phyloP scores from a whole-genome alignment of 1,140 invertebrate genomes.

The Drosophila quadrilineata region DNA sequence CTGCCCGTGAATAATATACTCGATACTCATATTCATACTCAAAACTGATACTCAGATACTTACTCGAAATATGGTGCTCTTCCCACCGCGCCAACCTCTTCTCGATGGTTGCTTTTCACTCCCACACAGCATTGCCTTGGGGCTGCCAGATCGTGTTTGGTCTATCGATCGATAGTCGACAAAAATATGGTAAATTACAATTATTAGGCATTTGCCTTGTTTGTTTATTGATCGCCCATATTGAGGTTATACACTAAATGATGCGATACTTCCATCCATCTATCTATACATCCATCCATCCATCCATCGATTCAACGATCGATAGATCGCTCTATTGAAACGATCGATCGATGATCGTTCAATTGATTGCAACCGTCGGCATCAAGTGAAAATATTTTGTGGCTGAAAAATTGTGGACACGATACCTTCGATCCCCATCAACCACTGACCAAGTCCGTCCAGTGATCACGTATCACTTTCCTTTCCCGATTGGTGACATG shows the following conservation, averaged over 20 bases:
- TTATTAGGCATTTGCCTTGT: slow-evolving; percentile 79
- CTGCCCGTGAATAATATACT: too few species aligned
- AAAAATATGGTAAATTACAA: slow-evolving; percentile 79
- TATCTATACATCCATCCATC: slow-evolving; percentile 7
- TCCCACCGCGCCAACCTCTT: not conserved
- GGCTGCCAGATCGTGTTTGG: slow-evolving; percentile 29
- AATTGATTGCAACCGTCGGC: slow-evolving; percentile 58
- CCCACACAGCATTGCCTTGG: slow-evolving; percentile 22
- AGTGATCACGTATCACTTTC: slow-evolving; percentile 56
- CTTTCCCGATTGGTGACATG: slow-evolving; percentile 64
- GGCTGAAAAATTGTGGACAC: slow-evolving; percentile 62
- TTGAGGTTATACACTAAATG: slow-evolving; percentile 76
- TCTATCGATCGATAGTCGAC: slow-evolving; percentile 42
- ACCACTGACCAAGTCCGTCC: not conserved
- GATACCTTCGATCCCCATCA: slow-evolving; percentile 47
- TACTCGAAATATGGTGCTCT: not conserved
- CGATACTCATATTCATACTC: slow-evolving; percentile 14
- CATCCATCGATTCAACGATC: slow-evolving; percentile 14
- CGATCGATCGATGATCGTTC: slow-evolving; percentile 65
- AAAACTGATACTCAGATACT: slow-evolving; percentile 1
- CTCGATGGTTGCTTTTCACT: not conserved
- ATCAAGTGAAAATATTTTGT: slow-evolving; percentile 69
- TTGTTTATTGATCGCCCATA: slow-evolving; percentile 76
- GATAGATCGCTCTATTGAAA: slow-evolving; percentile 60
- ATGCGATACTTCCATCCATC: slow-evolving; percentile 55